Evolutionary conservation across 2,888 invertebrate genomes (phyloP), one percentile per base, ranked within the genome.

Genomic region (Sinodicranocentrus sp.): DNA sequence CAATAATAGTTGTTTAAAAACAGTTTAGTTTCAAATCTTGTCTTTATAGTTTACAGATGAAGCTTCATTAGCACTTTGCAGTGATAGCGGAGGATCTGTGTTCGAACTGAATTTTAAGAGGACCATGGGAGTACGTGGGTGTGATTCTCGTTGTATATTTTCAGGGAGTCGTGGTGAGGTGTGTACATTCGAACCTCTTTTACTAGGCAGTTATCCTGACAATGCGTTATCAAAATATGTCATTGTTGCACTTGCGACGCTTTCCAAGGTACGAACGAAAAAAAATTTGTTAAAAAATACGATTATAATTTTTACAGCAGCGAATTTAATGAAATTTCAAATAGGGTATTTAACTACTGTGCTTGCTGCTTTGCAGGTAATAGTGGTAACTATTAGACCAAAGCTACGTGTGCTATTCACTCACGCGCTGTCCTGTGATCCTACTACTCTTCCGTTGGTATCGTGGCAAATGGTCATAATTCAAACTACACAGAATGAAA

Each of bases 11-110:
- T n/a, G n/a, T n/a, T n/a, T n/a, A n/a, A n/a, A n/a, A n/a, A n/a
- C n/a, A n/a, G n/a, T n/a, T n/a, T n/a, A n/a, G n/a, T n/a, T n/a
- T n/a, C n/a, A n/a, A n/a, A n/a, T n/a, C 23, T 19, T n/a, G 25
- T 5, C 6, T 61, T 87, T 84, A 71, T 77, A 94, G 93, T 94
- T 94, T 89, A 94, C 95, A 86, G 95, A 94, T 89, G 93, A 93
- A 86, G 93, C 94, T 3, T 94, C 94, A 26, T 90, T 96, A 82
- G 96, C 96, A 0, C 91, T 96, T 33, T 95, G 95, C 88, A 95
- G 97, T 21, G 98, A 99, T 90, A 96, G 96, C 63, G 97, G 98
- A 1, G 99, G 99, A 0, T 98, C 98, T 0, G 98, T 99, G 0
- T 99, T 98, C 94, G 95, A 97, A 87, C 92, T 98, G 44, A 95